Base-by-base conservation (phyloP, 2,797 vertebrate genomes). In the Anniella stebbinsi region DNA sequence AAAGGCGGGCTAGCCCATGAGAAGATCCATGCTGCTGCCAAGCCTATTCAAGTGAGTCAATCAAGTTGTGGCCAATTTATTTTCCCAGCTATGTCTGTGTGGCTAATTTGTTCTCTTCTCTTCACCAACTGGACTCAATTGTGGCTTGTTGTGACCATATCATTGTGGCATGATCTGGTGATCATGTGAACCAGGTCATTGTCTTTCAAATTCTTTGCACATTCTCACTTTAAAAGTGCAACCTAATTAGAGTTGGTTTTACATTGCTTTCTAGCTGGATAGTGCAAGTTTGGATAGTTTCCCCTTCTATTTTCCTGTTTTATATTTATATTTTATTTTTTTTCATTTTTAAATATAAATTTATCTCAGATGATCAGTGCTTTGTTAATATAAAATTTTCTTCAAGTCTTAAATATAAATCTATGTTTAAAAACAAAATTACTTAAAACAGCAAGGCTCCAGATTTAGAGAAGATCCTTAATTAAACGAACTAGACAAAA, bases 381-480 rank as follows among this genome's bases (percentile, higher is more conserved):
- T 54, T 38, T 73, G 12, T 73, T 51, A 72, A 72, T n/a, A 36
- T n/a, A 51, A 85, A 73, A 7, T 15, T 38, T n/a, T 84, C 51
- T 38, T 4, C 11, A 73, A 75, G 1, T 57, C 3, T 4, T 86
- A 38, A 5, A 51, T 13, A 69, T 36, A 85, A 73, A 85, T 84
- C 17, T 45, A 45, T 77, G 25, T 28, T 13, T 66, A 23, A 15
- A 57, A 57, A 72, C n/a, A 85, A 51, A n/a, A 72, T 15, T n/a
- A 33, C n/a, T n/a, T 10, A 30, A 38, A 85, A 66, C n/a, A 82
- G 66, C 54, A 82, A 45, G 18, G 85, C 70, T 60, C 91, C 73
- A 91, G 88, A 87, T 95, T 93, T 89, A 2, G 85, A 93, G 92
- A 95, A 92, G 91, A 89, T 92, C 91, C 89, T 94, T 89, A 91